Percentiles rank a stretch among this genome's conserved stretches.
phyloP scores from a whole-genome alignment of 2,888 invertebrate species.

The Chrysomela aeneicollis region DNA sequence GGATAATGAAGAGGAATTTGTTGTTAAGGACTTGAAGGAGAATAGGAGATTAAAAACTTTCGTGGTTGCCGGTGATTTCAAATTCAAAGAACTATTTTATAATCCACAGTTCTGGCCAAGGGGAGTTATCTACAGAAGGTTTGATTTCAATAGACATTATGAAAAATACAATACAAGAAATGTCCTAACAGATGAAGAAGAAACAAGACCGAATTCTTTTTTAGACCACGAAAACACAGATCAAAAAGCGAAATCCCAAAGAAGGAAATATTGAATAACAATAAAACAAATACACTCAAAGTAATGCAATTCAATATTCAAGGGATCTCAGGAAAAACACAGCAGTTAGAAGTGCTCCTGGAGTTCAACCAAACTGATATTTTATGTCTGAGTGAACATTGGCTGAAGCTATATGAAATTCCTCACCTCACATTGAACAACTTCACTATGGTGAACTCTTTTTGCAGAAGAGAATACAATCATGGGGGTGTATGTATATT shows the following conservation, averaged over 20 bases:
- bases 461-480: constrained; percentile 9
- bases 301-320: neutral
- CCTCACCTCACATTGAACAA: constrained; percentile 4
- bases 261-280: neutral
- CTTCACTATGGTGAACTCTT: constrained; percentile 10
- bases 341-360: too few relatives aligned
- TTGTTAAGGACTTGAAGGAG: constrained; percentile 17
- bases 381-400: neutral
- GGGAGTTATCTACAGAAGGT: neutral
- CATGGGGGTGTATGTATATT: constrained; percentile 14
- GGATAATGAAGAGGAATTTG: constrained; percentile 7
- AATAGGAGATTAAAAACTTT: constrained; percentile 12
- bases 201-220: constrained; percentile 6
- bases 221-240: neutral
- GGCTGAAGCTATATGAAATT: constrained; percentile 6
- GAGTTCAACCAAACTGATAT: neutral
- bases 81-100: neutral
- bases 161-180: too few relatives aligned
- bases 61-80: neutral
- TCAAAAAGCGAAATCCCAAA: neutral
- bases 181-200: too few relatives aligned
- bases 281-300: neutral
- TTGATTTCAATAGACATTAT: too few relatives aligned
- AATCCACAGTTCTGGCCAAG: neutral
- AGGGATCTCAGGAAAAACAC: neutral